These are phyloP conservation scores for Pseudochirops cupreus DNA, from an alignment of 2,797 vertebrate species.

Conservation along the genomic window DNA sequence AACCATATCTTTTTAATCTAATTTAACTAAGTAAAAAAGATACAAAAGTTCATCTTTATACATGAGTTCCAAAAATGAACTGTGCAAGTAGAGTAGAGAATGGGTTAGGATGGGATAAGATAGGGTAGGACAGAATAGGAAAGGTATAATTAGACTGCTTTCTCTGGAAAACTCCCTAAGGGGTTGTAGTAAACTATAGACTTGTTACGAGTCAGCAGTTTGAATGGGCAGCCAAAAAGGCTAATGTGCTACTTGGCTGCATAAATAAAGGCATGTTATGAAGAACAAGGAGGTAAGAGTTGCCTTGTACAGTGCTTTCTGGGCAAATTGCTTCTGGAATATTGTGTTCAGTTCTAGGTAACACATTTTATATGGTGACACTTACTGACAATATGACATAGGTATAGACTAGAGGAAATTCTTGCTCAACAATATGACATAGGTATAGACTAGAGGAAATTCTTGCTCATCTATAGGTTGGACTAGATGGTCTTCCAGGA, in stretches of 20 bases:
- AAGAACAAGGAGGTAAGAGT: not conserved
- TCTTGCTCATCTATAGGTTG: not conserved
- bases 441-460: not conserved
- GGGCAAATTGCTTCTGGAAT: not conserved
- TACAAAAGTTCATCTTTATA: not conserved
- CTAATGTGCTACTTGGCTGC: not conserved
- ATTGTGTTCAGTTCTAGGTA: not conserved
- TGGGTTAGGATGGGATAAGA: not conserved
- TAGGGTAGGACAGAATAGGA: not conserved
- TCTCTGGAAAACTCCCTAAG: not conserved
- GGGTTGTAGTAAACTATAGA: not conserved
- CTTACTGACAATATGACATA: not conserved
- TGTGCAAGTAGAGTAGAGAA: not conserved
- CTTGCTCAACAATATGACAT: too few relatives aligned
- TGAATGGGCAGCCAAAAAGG: not conserved
- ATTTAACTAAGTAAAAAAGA: not conserved
- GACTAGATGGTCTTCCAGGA: not conserved
- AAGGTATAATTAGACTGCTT: not conserved
- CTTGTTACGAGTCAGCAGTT: not conserved
- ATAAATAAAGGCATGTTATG: not conserved
- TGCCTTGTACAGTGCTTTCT: not conserved
- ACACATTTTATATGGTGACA: not conserved
- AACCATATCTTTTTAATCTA: not conserved
- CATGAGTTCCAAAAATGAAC: not conserved
- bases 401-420: not conserved